Evolutionary conservation across 2,113 vertebrate species (phyloP).

Genomic region (Rhinoderma darwinii): DNA sequence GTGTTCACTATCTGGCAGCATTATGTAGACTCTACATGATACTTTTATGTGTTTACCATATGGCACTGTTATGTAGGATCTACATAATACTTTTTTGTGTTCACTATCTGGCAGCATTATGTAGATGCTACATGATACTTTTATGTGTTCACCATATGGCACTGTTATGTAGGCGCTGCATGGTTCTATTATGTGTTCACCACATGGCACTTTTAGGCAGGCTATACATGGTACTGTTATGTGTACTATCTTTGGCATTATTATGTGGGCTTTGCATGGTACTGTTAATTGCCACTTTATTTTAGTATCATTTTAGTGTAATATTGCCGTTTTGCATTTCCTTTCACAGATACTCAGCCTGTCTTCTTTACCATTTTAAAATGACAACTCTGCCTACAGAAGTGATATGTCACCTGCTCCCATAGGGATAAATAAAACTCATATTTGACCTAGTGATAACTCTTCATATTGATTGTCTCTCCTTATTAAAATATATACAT

Average conservation of each 20-base stretch:
- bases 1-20: not conserved
- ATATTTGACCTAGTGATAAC: not conserved
- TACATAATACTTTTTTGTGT: too few relatives aligned
- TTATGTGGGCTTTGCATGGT: not conserved
- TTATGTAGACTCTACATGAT: not conserved
- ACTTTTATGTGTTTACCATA: too few relatives aligned
- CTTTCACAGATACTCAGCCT: too few relatives aligned
- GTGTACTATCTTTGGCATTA: not conserved
- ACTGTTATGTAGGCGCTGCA: too few relatives aligned
- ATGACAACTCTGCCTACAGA: too few relatives aligned
- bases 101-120: too few relatives aligned
- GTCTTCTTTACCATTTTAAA: too few relatives aligned
- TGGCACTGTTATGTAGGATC: too few relatives aligned
- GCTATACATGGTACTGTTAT: not conserved
- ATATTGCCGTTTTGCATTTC: not conserved
- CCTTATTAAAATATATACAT: not conserved
- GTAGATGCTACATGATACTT: too few relatives aligned
- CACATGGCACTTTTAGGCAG: not conserved
- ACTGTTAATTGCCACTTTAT: not conserved
- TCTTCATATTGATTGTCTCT: not conserved
- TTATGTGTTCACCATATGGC: too few relatives aligned
- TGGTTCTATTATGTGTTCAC: not conserved
- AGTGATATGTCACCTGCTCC: not conserved
- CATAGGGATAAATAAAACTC: not conserved
- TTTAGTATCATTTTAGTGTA: not conserved